Conservation (phyloP, 2,113 vertebrate species). For the Limnothrissa miodon region DNA sequence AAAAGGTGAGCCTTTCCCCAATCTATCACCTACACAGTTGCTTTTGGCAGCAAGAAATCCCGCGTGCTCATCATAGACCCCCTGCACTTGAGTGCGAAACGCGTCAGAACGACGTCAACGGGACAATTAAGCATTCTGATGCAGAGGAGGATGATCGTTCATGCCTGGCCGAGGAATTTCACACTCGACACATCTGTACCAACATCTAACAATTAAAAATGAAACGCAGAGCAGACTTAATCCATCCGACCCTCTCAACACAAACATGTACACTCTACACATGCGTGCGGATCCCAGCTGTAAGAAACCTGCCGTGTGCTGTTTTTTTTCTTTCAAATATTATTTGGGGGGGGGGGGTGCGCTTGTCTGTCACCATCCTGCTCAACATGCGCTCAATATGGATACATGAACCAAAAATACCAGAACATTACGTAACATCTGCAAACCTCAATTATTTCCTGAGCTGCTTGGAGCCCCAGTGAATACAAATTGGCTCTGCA, state of each 20-base stretch:
- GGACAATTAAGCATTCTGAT: conserved; percentile 39
- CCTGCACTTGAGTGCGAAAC: conserved; percentile 17
- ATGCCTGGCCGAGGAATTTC: conserved; percentile 21
- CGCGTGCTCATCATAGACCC: conserved; percentile 26
- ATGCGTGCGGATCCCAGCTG: background rate
- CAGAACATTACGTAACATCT: conserved; percentile 48
- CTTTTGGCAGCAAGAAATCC: conserved; percentile 17
- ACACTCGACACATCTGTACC: background rate
- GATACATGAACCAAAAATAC: conserved; percentile 44
- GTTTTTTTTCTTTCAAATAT: background rate
- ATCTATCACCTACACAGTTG: conserved; percentile 13
- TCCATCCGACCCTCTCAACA: conserved; percentile 20
- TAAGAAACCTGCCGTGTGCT: background rate
- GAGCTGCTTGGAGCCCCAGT: conserved; percentile 40
- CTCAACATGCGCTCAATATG: conserved; percentile 43
- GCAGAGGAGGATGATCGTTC: background rate
- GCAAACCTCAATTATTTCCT: conserved; percentile 50
- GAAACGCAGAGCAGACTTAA: conserved; percentile 11
- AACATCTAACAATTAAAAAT: conserved; percentile 7
- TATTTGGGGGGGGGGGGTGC: background rate
- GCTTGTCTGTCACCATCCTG: conserved; percentile 39
- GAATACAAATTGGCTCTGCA: conserved; percentile 49
- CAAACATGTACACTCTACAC: background rate
- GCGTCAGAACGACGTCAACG: conserved; percentile 41
- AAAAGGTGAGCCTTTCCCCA: conserved; percentile 15